Evolutionary conservation across 1,140 invertebrate genomes (phyloP).

Genomic region (Orchesella cincta): DNA sequence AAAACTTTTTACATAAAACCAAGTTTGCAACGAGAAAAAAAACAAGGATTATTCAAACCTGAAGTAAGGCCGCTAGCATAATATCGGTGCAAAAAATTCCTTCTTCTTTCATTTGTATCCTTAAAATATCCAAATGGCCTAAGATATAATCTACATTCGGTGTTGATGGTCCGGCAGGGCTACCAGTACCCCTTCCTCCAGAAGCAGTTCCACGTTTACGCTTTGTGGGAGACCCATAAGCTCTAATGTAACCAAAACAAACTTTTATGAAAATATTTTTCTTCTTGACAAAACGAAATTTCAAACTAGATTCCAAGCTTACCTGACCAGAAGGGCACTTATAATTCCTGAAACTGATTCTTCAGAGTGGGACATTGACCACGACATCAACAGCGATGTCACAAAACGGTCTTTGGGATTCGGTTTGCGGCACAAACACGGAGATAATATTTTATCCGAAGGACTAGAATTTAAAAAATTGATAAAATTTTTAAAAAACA

Average conservation of each 20-base stretch:
- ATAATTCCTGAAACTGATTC: conserved; percentile 40
- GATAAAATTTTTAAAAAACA: no score
- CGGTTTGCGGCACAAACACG: conserved; percentile 42
- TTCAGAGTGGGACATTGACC: conserved; percentile 57
- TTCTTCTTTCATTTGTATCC: conserved; percentile 64
- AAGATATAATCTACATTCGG: conserved; percentile 79
- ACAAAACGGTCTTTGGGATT: conserved; percentile 56
- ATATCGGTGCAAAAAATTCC: conserved; percentile 73
- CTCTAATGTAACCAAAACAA: conserved; percentile 68
- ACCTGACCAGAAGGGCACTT: conserved; percentile 57
- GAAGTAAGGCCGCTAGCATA: conserved; percentile 81
- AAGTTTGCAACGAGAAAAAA: neutral
- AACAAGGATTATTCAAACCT: conserved; percentile 52
- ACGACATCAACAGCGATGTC: conserved; percentile 73
- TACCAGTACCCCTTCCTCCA: conserved; percentile 60
- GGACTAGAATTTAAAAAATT: conserved; percentile 36
- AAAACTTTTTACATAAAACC: neutral
- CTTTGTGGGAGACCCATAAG: conserved; percentile 80
- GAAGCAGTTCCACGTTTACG: conserved; percentile 73
- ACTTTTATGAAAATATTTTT: conserved; percentile 50
- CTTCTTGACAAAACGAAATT: neutral
- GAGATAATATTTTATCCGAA: conserved; percentile 43
- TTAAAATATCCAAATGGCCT: conserved; percentile 86
- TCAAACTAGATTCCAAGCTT: conserved; percentile 70
- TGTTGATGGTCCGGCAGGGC: conserved; percentile 54